Conservation (phyloP, 2,888 invertebrate genomes). For the Himalopsyche kuldschensis region DNA sequence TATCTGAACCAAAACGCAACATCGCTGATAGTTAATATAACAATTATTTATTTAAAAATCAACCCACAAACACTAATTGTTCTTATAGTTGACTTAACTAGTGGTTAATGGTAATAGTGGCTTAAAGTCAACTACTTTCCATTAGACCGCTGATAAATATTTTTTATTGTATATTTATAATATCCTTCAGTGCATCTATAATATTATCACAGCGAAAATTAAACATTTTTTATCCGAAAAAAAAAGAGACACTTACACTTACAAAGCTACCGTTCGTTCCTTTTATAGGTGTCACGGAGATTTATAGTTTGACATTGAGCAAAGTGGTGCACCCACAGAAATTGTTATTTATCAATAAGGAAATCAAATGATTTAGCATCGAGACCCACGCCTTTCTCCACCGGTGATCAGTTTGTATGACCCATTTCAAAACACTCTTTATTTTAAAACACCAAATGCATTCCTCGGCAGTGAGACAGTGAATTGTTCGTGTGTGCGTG, state of each 20-base stretch:
- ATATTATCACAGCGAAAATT: no score
- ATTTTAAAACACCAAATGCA: conserved; percentile 11
- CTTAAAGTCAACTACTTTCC: no score
- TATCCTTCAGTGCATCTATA: no score
- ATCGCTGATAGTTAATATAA: no score
- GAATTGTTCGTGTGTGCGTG: neutral
- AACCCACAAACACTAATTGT: no score
- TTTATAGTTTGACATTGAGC: neutral
- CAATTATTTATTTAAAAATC: no score
- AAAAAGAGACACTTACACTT: neutral
- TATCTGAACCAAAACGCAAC: no score
- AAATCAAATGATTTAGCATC: neutral
- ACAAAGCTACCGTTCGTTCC: neutral
- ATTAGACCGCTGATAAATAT: no score
- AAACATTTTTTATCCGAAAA: no score
- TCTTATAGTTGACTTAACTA: no score
- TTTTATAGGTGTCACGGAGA: neutral
- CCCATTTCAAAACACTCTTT: conserved; percentile 29
- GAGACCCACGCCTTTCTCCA: neutral
- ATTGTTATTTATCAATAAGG: neutral
- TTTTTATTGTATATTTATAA: no score
- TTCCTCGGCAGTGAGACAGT: neutral
- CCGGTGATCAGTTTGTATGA: conserved; percentile 2
- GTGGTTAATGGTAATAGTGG: no score
- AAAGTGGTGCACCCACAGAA: neutral